Evolutionary conservation across 2,113 vertebrate genomes (phyloP), one percentile per base, ranked within the genome.

Genomic region (Sialia sialis): DNA sequence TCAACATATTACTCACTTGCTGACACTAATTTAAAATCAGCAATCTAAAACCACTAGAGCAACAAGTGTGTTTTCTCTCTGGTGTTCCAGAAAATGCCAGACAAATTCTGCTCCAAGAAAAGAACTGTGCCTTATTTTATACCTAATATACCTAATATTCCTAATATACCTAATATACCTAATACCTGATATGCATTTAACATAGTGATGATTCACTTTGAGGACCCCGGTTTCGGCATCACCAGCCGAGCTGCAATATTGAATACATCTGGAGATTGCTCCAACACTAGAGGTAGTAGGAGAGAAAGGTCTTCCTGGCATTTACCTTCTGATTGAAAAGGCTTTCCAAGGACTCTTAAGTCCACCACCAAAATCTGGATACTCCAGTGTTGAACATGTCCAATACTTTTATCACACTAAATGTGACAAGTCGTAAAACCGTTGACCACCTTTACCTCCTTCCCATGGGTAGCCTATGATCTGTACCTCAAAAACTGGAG

Each of bases 181-280:
- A 7, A 43, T 43, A 43, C 16, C 43, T 43, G 18, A 20, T n/a
- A n/a, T n/a, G n/a, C n/a, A n/a, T 44, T 44, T 44, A 44, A 44
- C 20, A 18, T 9, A 49, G 23, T 11, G n/a, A 39, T 49, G 34
- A 18, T n/a, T 69, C 78, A 13, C n/a, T 17, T 58, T 49, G 52
- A 49, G 29, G 17, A 48, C 29, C 17, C 52, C 22, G 17, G 29
- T 68, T 39, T 14, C 21, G 21, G 7, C 64, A 39, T 14, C 52
- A n/a, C 18, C 78, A 48, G 62, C 63, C 1, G 0, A 58, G 29
- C 29, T 48, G 34, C 52, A n/a, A 5, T n/a, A 13, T 3, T 49
- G 43, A 48, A 48, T 49, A 17, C 3, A 21, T 18, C 34, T 81
- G 52, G 43, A 39, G 14, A 39, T 49, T 39, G 7, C 52, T 58